phyloP scores from a whole-genome alignment of 1,140 invertebrate genomes.

The Holotrichia oblita region DNA sequence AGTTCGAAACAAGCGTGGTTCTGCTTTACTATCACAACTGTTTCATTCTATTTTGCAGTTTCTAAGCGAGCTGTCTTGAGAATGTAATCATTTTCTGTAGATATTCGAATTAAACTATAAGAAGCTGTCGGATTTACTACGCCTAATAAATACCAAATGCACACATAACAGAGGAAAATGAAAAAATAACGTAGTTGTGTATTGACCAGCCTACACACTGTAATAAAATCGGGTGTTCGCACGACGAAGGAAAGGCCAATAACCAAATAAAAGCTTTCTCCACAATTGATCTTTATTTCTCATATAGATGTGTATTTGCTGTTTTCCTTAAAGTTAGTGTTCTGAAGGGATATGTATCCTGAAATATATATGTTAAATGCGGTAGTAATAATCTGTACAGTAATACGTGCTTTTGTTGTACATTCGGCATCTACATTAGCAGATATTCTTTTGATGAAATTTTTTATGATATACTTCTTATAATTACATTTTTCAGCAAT shows the following conservation, averaged over 20 bases:
- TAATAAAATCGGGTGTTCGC: background rate
- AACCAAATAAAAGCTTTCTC: constrained; percentile 20
- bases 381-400: no score
- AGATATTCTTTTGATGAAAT: no score
- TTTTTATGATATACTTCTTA: no score
- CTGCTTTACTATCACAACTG: background rate
- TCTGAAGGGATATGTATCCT: background rate
- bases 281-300: constrained; percentile 1
- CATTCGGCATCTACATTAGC: no score
- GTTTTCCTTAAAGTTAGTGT: background rate
- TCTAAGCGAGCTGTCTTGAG: background rate
- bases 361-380: no score
- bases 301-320: constrained; percentile 1
- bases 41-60: background rate
- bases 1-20: background rate
- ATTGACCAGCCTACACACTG: background rate
- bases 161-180: background rate
- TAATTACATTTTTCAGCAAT: no score
- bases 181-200: background rate
- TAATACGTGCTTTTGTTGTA: no score
- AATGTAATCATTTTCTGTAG: background rate
- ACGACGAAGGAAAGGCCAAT: background rate
- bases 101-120: background rate
- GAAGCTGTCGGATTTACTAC: background rate
- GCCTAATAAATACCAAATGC: background rate